Evolutionary conservation across 2,113 vertebrate genomes (phyloP), one percentile per base, ranked within the genome.

Genomic region (Dolichallabes microphthalmus): DNA sequence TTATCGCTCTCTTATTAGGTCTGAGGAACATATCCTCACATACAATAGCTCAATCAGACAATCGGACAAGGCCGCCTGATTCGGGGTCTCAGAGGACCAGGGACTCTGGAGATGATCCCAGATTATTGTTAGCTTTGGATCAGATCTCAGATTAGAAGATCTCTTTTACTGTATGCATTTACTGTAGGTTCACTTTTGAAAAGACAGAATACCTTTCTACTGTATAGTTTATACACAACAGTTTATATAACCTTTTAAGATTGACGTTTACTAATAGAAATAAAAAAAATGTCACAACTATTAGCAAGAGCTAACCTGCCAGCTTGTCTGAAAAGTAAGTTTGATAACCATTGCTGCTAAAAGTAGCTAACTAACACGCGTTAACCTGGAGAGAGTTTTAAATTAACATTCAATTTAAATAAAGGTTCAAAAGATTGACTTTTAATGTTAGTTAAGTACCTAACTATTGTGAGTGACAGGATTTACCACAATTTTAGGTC

Each of bases 41-140:
- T 50, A 80, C 78, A 85, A 80, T 85, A 25, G 32, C 74, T 32
- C 78, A 86, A 81, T 81, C 84, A 63, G 84, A 66, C 66, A 63
- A 73, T 80, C 78, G 30, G 61, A 86, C 84, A 73, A 80, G 84
- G 35, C 77, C 13, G 53, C n/a, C 66, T 86, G 84, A 86, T 86
- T 86, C 30, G 57, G 55, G 84, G 55, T 71, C 76, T 77, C 73
- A 0, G 82, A 66, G 69, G 82, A 35, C 71, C 60, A 50, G 55
- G 4, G 60, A 39, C 10, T 79, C 77, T 81, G 84, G 78, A 81
- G 50, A 52, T 17, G 77, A 50, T 80, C 77, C 84, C 77, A 63
- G 32, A 53, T 85, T 61, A 53, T 85, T 61, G 53, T 68, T 78
- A 78, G 60, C 60, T 79, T 50, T 57, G 50, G 74, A 30, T 84